Base-by-base conservation (phyloP, 1,140 invertebrate genomes). In the Drosophila jambulina region DNA sequence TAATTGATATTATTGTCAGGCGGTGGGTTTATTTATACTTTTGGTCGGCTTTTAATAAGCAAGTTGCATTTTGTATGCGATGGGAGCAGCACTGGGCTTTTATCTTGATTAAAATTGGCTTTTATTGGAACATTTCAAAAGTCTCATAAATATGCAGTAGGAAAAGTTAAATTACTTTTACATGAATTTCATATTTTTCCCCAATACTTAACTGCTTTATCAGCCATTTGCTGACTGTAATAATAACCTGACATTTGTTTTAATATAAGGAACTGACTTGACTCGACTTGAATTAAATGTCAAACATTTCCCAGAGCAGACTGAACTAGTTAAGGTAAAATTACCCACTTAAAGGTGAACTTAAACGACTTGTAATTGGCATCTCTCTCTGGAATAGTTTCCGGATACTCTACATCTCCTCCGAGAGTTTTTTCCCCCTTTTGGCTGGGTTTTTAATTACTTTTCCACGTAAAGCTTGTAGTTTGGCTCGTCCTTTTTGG, bases 1-100 rank as follows among this genome's bases (percentile, higher is more conserved):
- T 81, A 90, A 90, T 88, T 88, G 78, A 88, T 88, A 88, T 90
- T 84, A 88, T 88, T 78, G 84, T 88, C 80, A 88, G 72, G 77
- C 80, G 53, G 68, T 78, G 67, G 69, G 61, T 78, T 90, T 90
- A 88, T 88, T 88, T 70, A 70, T 70, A 70, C 38, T 36, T 84
- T 84, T 81, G 83, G 84, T 84, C 65, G 53, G 64, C 62, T 82
- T 82, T 82, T 67, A 75, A 76, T 87, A 61, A 76, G 38, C 63
- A 29, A 59, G 60, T 40, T 82, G 84, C 77, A 88, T 71, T 87
- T 80, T 19, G 71, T 72, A 82, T 87, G 76, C 79, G 54, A 46
- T 64, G 25, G 36, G 34, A 57, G 51, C 21, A 32, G 49, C 51
- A 25, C 32, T 40, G 36, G 29, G 40, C 65, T 63, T 61, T 60